Evolutionary conservation across 1,140 invertebrate genomes (phyloP).

Genomic region (Procambarus clarkii): DNA sequence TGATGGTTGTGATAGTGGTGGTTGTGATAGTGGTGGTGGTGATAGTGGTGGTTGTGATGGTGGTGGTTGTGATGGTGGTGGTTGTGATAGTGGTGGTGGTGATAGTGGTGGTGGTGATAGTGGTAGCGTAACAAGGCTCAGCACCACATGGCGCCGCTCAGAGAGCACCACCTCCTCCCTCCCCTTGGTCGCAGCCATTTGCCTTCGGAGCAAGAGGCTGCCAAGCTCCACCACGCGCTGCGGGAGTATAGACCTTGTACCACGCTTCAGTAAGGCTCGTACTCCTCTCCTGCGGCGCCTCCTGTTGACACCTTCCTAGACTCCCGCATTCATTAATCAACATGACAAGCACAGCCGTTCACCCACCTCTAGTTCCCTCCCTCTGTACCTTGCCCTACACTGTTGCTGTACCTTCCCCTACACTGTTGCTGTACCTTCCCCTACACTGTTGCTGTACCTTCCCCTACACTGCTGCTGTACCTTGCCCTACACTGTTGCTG

Average conservation of each 20-base stretch:
- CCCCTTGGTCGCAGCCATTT: background rate
- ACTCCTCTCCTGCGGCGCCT: background rate
- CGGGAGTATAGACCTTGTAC: background rate
- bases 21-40: background rate
- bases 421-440: no score
- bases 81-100: background rate
- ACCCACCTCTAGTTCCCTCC: conserved; percentile 4
- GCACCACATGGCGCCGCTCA: conserved; percentile 32
- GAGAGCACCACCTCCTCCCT: conserved; percentile 1
- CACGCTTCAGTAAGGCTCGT: background rate
- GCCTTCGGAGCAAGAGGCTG: conserved; percentile 12
- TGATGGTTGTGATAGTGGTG: background rate
- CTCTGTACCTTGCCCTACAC: no score
- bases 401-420: no score
- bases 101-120: background rate
- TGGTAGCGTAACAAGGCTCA: no score
- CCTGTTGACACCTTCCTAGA: conserved; percentile 30
- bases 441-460: no score
- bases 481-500: no score
- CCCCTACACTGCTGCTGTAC: no score
- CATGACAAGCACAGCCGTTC: conserved; percentile 47
- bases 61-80: background rate
- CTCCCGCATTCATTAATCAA: conserved; percentile 42
- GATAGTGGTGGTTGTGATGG: background rate
- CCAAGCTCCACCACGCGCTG: background rate